These are phyloP conservation scores for Myiopsitta monachus DNA, from an alignment of 2,113 vertebrate genomes.

Conservation along the genomic window DNA sequence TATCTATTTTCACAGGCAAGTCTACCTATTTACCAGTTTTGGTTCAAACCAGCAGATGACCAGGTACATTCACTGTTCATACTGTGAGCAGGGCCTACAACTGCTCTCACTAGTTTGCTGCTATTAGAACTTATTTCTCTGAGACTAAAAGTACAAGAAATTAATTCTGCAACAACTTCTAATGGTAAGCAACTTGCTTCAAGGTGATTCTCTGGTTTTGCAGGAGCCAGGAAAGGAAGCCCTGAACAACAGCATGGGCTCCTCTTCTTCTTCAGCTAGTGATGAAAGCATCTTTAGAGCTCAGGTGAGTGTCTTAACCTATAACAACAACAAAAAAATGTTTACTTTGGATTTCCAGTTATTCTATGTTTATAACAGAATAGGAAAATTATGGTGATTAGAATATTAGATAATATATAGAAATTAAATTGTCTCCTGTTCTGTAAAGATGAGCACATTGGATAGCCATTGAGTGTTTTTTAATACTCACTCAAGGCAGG, in stretches of 20 bases:
- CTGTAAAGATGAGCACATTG: background rate
- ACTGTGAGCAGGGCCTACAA: background rate
- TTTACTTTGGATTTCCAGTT: background rate
- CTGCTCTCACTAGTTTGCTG: background rate
- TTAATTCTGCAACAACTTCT: background rate
- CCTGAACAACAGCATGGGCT: slow-evolving; percentile 13
- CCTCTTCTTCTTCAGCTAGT: slow-evolving; percentile 17
- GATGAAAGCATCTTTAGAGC: background rate
- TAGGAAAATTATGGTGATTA: background rate
- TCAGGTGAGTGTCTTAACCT: background rate
- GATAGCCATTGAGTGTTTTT: background rate
- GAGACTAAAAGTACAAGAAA: background rate
- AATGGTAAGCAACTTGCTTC: background rate
- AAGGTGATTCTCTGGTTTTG: background rate
- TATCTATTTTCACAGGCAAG: slow-evolving; percentile 22
- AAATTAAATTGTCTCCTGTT: background rate
- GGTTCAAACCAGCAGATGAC: slow-evolving; percentile 22
- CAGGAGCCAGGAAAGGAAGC: background rate
- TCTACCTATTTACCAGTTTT: slow-evolving; percentile 15
- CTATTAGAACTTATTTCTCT: background rate
- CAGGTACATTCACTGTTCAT: slow-evolving; percentile 18
- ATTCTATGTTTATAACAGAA: background rate
- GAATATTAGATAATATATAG: background rate
- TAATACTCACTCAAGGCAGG: background rate
- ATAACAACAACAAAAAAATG: background rate